phyloP scores from a whole-genome alignment of 2,113 vertebrate genomes.

The Crypturellus undulatus region DNA sequence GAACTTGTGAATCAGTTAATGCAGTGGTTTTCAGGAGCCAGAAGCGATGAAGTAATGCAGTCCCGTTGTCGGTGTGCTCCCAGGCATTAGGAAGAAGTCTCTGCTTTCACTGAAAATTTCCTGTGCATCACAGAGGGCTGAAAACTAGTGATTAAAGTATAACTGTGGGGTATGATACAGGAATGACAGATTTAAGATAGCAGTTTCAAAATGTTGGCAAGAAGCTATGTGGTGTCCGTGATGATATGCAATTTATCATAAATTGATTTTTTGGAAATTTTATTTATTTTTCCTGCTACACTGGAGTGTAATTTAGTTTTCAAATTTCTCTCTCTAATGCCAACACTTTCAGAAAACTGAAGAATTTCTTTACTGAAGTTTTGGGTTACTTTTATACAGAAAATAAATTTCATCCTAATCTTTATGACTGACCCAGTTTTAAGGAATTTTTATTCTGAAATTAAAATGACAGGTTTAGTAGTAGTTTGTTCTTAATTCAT shows the following conservation, averaged over 20 bases:
- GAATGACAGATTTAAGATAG: neutral
- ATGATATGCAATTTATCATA: neutral
- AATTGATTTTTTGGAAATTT: neutral
- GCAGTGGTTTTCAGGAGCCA: neutral
- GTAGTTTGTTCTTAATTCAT: neutral
- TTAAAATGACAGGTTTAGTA: neutral
- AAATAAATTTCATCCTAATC: neutral
- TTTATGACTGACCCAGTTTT: neutral
- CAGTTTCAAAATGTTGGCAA: neutral
- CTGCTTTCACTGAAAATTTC: neutral
- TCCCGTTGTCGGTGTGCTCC: accelerated
- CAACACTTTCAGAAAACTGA: neutral
- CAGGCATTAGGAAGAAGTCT: neutral
- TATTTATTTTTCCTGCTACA: neutral
- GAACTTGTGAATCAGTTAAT: neutral
- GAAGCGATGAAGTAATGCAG: neutral
- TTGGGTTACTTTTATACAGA: neutral
- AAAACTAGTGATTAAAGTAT: neutral
- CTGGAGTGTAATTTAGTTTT: neutral
- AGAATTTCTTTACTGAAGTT: neutral
- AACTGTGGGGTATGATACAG: neutral
- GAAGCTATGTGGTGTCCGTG: neutral
- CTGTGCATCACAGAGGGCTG: neutral
- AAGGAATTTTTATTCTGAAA: neutral
- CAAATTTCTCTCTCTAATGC: neutral